A percentile compares a stretch with the other conserved stretches of the same genome.
These are phyloP conservation scores for Dinocampus coccinellae DNA, from an alignment of 2,888 invertebrate genomes.

Conservation along the genomic window DNA sequence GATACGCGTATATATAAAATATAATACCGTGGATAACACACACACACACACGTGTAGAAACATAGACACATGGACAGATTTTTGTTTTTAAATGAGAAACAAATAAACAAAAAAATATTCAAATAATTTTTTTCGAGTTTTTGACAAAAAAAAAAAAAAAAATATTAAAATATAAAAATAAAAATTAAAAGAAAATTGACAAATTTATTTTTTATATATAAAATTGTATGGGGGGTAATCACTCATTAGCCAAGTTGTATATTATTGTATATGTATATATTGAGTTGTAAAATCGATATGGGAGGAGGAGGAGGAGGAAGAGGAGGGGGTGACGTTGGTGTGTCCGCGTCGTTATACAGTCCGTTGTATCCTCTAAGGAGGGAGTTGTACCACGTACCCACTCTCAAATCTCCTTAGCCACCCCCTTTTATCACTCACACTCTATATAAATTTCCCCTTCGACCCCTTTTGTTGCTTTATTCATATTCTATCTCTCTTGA, in stretches of 20 bases:
- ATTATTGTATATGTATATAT: conserved; percentile 66
- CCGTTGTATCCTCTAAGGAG: conserved; percentile 68
- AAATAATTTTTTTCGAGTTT: too few species aligned
- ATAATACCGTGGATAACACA: too few species aligned
- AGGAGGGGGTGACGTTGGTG: too few species aligned
- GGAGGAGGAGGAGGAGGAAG: too few species aligned
- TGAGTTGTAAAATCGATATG: conserved; percentile 69
- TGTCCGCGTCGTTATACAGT: conserved; percentile 55
- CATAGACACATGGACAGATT: too few species aligned
- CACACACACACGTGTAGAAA: too few species aligned
- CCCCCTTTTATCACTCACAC: conserved; percentile 25
- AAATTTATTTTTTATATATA: too few species aligned
- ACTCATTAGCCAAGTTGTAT: conserved; percentile 70
- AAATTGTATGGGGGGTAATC: conserved; percentile 56
- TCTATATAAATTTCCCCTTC: conserved; percentile 62
- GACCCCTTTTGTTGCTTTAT: conserved; percentile 68
- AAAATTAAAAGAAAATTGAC: too few species aligned
- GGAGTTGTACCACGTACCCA: conserved; percentile 36
- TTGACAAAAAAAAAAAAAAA: too few species aligned
- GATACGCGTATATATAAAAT: too few species aligned
- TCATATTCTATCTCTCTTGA: conserved; percentile 50
- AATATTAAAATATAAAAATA: too few species aligned
- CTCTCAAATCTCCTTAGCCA: conserved; percentile 28
- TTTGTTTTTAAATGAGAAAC: neutral
- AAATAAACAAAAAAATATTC: conserved; percentile 5